Evolutionary conservation across 2,113 vertebrate genomes (phyloP), one percentile per base, ranked within the genome.

Genomic region (Oncorhynchus gorbuscha): DNA sequence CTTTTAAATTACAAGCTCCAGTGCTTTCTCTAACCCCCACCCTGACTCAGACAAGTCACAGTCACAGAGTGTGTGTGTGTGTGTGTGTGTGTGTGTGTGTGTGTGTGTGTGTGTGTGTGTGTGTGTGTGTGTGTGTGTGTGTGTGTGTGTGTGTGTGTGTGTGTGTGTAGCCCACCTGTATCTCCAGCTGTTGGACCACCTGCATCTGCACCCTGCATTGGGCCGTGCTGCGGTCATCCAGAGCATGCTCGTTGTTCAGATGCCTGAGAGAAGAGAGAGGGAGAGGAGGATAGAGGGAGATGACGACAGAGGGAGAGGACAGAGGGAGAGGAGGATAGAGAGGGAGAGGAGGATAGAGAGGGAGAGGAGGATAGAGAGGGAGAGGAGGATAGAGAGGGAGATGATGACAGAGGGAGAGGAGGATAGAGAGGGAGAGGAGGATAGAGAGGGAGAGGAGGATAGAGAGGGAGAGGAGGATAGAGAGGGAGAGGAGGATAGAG

Each of bases 141-240:
- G 26, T 39, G 77, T 45, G 77, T 58, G 77, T 55, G 66, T 75
- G 73, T 35, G 51, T 65, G 64, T 32, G 35, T 65, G 59, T 62
- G 55, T 55, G 69, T 16, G 58, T 9, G 71, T 69, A 79, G 72
- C 93, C 68, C 85, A 99, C 98, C 97, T 99, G 98, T 88, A 99
- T 98, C 92, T 99, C 98, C 93, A 99, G 94, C 90, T 99, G 98
- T 90, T 99, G 98, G 69, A 99, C 98, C 92, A 99, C 98, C 91
- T 99, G 98, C 98, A 99, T 99, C 93, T 99, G 98, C 73, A 99
- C 98, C 85, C 98, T 92, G 89, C 97, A 99, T 93, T 99, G 98
- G 79, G 98, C 98, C 0, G 98, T 99, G 91, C 98, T 99, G 85
- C 98, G 95, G 94, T 99, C 98, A 9, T 99, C 98, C 79, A 99